A percentile compares a stretch with the other conserved stretches of the same genome.
phyloP scores from a whole-genome alignment of 2,113 vertebrate genomes.

The Merops nubicus region DNA sequence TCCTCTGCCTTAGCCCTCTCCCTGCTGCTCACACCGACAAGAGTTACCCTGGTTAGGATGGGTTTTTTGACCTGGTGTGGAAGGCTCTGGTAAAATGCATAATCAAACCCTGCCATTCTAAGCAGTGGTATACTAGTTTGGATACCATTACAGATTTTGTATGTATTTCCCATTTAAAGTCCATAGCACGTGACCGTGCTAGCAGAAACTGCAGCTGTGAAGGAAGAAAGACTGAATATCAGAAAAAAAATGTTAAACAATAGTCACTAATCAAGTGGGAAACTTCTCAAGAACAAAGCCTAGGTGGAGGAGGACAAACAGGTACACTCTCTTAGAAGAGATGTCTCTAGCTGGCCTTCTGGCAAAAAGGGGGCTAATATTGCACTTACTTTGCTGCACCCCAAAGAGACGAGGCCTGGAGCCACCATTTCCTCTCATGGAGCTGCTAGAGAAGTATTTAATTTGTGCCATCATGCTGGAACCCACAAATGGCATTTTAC shows the following conservation, averaged over 20 bases:
- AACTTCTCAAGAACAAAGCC: neutral
- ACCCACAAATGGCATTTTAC: neutral
- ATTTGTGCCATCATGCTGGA: neutral
- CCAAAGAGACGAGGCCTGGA: neutral
- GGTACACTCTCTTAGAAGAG: neutral
- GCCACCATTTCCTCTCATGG: neutral
- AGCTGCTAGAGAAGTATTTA: neutral
- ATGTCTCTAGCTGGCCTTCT: neutral
- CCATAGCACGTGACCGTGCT: neutral
- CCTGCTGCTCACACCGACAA: neutral
- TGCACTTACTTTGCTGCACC: neutral
- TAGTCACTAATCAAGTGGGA: neutral
- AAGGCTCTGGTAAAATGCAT: neutral
- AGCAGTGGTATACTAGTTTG: neutral
- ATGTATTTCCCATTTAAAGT: neutral
- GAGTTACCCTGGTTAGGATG: neutral
- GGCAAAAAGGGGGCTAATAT: neutral
- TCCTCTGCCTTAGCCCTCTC: neutral
- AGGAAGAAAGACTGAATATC: neutral
- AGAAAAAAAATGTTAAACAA: neutral
- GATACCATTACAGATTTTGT: neutral
- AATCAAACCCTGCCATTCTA: neutral
- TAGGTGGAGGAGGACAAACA: neutral
- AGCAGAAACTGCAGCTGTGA: neutral
- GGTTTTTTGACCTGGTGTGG: neutral